Evolutionary conservation across 2,888 invertebrate genomes (phyloP).

Genomic region (Onthophagus sagittarius): DNA sequence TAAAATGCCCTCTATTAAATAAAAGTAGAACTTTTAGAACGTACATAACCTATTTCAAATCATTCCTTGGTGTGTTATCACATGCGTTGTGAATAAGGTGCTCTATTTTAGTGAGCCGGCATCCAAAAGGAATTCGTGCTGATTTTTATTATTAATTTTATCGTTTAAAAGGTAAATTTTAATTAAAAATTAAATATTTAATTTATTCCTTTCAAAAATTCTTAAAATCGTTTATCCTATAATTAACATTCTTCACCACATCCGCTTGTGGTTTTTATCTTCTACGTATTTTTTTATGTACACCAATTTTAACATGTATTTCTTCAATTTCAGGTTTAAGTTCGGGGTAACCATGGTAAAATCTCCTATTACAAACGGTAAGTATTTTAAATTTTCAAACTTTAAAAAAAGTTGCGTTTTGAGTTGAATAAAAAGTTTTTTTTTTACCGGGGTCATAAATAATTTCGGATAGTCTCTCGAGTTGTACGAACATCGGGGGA

Average conservation of each 20-base stretch:
- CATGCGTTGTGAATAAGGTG: not conserved
- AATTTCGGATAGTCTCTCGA: not conserved
- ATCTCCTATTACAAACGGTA: not conserved
- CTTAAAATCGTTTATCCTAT: not conserved
- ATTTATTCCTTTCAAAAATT: not conserved
- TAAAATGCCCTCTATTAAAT: not conserved
- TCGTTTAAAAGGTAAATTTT: not conserved
- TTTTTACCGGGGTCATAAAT: not conserved
- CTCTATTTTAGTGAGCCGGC: not conserved
- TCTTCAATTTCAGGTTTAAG: not conserved
- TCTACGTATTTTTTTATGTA: not conserved
- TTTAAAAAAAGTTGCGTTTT: no score
- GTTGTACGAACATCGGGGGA: not conserved
- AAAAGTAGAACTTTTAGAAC: not conserved
- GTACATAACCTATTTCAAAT: not conserved
- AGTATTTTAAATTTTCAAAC: not conserved
- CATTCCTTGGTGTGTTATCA: not conserved
- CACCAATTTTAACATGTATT: not conserved
- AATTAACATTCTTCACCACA: not conserved
- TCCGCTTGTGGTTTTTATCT: not conserved
- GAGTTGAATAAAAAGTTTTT: no score
- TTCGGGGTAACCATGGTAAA: not conserved
- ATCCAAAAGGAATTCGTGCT: not conserved
- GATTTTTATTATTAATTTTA: not conserved
- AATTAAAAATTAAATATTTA: not conserved